Evolutionary conservation across 92 coral and sea anemone genomes (phyloP).

Genomic region (Porites cylindrica): DNA sequence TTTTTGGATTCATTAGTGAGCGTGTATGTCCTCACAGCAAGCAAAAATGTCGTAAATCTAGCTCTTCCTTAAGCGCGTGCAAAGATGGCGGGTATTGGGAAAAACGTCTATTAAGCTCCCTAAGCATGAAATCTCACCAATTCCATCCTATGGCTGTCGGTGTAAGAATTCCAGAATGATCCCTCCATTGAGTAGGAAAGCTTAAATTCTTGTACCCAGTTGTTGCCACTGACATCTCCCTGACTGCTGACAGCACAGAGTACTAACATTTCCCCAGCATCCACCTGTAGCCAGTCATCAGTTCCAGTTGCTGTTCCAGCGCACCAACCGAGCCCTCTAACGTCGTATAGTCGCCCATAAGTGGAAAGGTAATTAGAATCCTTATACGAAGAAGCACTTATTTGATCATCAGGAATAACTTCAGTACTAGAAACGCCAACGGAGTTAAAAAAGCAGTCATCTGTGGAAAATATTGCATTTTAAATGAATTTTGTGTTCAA

Average conservation of each 20-base stretch:
- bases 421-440: background rate
- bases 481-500: too few species aligned
- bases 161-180: background rate
- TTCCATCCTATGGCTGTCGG: background rate
- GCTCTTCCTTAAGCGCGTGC: too few species aligned
- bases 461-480: background rate
- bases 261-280: background rate
- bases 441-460: constrained; percentile 9
- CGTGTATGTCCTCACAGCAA: too few species aligned
- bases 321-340: constrained; percentile 19
- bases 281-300: constrained; percentile 28
- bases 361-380: background rate
- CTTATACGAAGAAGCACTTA: background rate
- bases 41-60: too few species aligned
- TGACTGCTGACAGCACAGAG: constrained; percentile 16
- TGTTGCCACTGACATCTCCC: constrained; percentile 4
- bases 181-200: background rate
- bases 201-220: background rate
- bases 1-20: too few species aligned
- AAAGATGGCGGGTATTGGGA: too few species aligned
- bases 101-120: too few species aligned
- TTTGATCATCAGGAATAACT: background rate
- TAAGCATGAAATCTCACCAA: background rate
- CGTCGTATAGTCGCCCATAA: constrained; percentile 7
- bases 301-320: background rate